A percentile compares a stretch with the other conserved stretches of the same genome.
phyloP scores from a whole-genome alignment of 2,888 invertebrate species.

The Ochropacha duplaris region DNA sequence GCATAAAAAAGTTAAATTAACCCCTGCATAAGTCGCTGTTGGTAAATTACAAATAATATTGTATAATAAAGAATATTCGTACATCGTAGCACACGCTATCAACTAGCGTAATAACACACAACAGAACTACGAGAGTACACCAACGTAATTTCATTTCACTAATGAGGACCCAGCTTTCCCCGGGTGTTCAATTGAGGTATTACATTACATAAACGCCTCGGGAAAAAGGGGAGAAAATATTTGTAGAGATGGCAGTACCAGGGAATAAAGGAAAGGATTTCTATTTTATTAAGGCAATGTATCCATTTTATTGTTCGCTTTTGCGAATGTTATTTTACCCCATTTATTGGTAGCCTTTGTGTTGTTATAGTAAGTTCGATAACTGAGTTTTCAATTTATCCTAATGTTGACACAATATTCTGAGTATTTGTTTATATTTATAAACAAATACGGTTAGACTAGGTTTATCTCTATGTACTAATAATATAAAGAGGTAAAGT shows the following conservation, averaged over 20 bases:
- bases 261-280: neutral
- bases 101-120: neutral
- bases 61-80: neutral
- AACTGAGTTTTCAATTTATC: neutral
- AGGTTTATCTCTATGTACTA: too few relatives aligned
- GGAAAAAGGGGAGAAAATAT: constrained; percentile 5
- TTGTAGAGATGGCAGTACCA: constrained; percentile 1
- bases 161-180: constrained; percentile 3
- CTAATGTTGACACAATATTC: neutral
- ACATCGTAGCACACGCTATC: neutral
- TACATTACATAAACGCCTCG: constrained; percentile 7
- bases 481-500: too few relatives aligned
- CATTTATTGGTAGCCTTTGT: neutral
- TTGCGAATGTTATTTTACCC: neutral
- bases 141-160: constrained; percentile 7
- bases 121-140: neutral
- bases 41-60: too few relatives aligned
- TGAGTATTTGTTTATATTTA: neutral
- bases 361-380: neutral
- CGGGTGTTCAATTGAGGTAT: constrained; percentile 5
- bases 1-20: too few relatives aligned
- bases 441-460: too few relatives aligned
- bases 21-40: too few relatives aligned
- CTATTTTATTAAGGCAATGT: neutral
- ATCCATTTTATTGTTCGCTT: neutral